phyloP scores from a whole-genome alignment of 2,888 invertebrate genomes.

The Synanthedon myopaeformis region DNA sequence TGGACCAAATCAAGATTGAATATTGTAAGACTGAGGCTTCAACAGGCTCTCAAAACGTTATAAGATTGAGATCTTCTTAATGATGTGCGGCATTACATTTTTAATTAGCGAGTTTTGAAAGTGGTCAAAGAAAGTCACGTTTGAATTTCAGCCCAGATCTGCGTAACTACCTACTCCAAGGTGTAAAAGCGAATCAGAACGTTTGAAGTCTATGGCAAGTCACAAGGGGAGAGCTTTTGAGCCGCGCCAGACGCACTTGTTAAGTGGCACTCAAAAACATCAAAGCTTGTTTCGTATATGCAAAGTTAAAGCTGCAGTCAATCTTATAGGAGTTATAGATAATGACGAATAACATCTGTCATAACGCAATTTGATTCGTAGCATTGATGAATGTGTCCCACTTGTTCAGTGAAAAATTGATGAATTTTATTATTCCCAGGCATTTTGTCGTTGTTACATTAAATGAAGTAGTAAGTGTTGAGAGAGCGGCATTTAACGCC shows the following conservation, averaged over 20 bases:
- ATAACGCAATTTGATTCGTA: background rate
- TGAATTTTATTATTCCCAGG: too few relatives aligned
- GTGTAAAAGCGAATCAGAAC: conserved; percentile 58
- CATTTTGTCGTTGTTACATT: too few relatives aligned
- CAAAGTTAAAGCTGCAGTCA: background rate
- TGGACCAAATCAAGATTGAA: too few relatives aligned
- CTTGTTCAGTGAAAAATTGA: too few relatives aligned
- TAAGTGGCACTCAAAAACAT: conserved; percentile 28
- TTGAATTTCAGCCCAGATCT: conserved; percentile 5
- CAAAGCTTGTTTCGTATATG: conserved; percentile 14
- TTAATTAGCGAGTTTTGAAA: background rate
- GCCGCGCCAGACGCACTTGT: conserved; percentile 40
- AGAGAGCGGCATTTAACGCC: too few relatives aligned
- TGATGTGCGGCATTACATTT: background rate
- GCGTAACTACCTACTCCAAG: conserved; percentile 32
- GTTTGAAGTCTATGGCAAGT: conserved; percentile 41
- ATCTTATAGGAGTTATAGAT: background rate
- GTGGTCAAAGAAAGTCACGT: conserved; percentile 7
- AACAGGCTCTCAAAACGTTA: background rate
- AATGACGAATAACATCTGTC: background rate
- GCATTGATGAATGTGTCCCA: background rate
- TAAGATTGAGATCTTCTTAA: background rate
- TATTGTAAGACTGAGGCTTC: background rate
- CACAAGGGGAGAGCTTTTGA: conserved; percentile 34
- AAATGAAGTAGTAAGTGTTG: too few relatives aligned